Evolutionary conservation across 2,797 vertebrate species (phyloP), one percentile per base, ranked within the genome.

Genomic region (Syngnathus acus): DNA sequence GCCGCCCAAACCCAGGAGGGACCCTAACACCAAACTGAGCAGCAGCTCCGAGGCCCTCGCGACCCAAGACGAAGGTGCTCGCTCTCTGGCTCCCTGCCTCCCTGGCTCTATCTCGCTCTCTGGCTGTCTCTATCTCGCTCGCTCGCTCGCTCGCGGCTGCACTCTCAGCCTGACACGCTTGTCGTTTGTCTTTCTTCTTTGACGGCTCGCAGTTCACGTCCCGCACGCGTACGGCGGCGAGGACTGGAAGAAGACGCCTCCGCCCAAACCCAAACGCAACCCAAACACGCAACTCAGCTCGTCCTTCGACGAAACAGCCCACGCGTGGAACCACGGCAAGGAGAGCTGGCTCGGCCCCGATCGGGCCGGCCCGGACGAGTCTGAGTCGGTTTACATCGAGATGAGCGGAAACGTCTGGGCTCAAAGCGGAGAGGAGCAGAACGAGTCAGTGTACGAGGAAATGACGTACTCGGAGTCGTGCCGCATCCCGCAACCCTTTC

Each of bases 241-340:
- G 60, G 96, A 98, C 73, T 93, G 90, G 67, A 94, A 92, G 85
- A 96, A 75, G 76, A 92, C 95, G 80, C 97, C 97, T 70, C 97
- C 97, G 42, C 97, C 97, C 0, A 99, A 99, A 79, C 97, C 97
- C 0, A 97, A 94, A 71, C 90, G 97, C 59, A 95, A 98, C 69
- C 96, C 96, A n/a, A 95, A 95, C 86, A 99, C 97, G 21, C 96
- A 98, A 82, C 92, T 99, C 67, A 99, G 96, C 90, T 93, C 94
- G 16, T 97, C 95, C 43, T 96, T 98, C 9, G 96, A 98, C 43
- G 96, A 98, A 72, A 32, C 26, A 32, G 94, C 95, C 0, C 97
- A 93, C 74, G 93, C 95, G 64, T 88, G 83, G 65, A 86, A 83
- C 57, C 57, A 39, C 67, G 82, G 85, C 78, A 93, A 90, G 73